Evolutionary conservation across 2,113 vertebrate species (phyloP).

Genomic region (Centropus unirufus): DNA sequence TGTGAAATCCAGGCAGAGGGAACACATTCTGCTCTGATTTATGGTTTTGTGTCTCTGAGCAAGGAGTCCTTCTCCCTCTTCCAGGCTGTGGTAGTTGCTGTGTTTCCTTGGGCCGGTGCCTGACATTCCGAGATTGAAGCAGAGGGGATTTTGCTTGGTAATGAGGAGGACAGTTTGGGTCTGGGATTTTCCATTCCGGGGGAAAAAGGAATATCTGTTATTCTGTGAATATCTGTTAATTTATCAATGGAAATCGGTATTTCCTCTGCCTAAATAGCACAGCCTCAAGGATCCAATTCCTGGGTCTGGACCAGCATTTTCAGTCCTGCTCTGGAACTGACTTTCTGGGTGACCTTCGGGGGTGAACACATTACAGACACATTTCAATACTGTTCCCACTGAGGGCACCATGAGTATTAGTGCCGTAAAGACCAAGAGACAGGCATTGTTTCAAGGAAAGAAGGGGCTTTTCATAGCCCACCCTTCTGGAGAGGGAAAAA

Average conservation of each 20-base stretch:
- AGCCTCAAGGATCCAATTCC: not conserved
- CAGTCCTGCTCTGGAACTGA: not conserved
- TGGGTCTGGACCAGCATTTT: not conserved
- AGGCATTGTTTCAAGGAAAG: not conserved
- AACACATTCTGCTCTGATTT: not conserved
- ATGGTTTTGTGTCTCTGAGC: accelerated
- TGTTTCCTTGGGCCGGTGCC: not conserved
- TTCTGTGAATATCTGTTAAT: not conserved
- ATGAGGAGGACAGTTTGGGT: not conserved
- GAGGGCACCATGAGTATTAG: accelerated
- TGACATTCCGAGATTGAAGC: not conserved
- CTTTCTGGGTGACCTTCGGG: not conserved
- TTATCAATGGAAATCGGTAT: not conserved
- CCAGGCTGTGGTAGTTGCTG: not conserved
- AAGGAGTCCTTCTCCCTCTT: not conserved
- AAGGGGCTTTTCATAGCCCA: not conserved
- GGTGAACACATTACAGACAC: not conserved
- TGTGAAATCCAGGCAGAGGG: not conserved
- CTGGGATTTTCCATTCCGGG: not conserved
- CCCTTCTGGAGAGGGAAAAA: not conserved
- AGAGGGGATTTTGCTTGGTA: not conserved
- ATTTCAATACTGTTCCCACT: not conserved
- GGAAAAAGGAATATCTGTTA: not conserved
- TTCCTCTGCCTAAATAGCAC: not conserved
- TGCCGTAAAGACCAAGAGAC: not conserved